phyloP scores from a whole-genome alignment of 2,888 invertebrate species.

The Erebia ligea region DNA sequence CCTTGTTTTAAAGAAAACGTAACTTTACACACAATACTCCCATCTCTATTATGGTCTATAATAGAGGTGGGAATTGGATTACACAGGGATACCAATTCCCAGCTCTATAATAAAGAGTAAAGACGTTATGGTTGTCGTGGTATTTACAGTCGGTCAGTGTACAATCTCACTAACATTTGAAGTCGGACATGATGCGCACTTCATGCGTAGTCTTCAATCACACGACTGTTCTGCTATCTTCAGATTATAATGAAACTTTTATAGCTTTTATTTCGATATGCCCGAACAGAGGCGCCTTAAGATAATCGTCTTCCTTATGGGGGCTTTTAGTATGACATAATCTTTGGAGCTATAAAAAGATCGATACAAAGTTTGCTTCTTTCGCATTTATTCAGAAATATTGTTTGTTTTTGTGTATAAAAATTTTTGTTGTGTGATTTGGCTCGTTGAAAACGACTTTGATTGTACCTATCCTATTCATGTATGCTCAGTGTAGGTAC shows the following conservation, averaged over 20 bases:
- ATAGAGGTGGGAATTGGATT: no score
- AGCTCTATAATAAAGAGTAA: no score
- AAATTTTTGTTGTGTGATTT: no score
- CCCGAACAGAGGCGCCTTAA: constrained; percentile 44
- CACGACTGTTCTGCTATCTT: constrained; percentile 76
- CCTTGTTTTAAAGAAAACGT: no score
- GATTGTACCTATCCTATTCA: constrained; percentile 24
- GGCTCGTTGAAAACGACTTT: background rate
- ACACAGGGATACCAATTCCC: no score
- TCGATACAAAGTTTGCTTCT: background rate
- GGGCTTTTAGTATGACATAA: constrained; percentile 4
- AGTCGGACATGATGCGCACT: constrained; percentile 66
- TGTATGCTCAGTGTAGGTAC: constrained; percentile 36
- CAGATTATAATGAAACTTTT: constrained; percentile 80
- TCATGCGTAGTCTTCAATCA: constrained; percentile 68
- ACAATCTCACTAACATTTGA: constrained; percentile 52
- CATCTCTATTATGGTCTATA: background rate
- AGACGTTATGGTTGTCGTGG: no score
- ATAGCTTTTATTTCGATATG: constrained; percentile 67
- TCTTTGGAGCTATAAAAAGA: constrained; percentile 12
- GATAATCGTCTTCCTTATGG: constrained; percentile 12
- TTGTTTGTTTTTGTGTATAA: background rate
- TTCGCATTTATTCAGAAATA: background rate
- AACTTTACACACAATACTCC: no score
- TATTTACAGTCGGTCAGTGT: constrained; percentile 39